Evolutionary conservation across 2,797 vertebrate species (phyloP).

Genomic region (Gastrophryne carolinensis): DNA sequence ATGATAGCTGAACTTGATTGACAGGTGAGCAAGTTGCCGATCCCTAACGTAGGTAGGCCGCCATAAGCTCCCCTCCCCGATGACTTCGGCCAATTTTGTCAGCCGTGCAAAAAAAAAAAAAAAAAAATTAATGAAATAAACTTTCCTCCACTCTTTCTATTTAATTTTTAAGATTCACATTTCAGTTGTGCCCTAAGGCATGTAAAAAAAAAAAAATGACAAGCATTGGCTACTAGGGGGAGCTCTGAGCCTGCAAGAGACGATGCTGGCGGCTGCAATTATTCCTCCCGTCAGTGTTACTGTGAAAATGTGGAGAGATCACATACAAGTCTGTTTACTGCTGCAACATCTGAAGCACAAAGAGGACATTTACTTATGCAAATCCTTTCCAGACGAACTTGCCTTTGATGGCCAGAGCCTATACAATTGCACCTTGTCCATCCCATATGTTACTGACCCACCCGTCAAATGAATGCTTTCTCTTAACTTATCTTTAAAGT

Average conservation of each 20-base stretch:
- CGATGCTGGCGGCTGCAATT: conserved; percentile 20
- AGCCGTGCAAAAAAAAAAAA: no score
- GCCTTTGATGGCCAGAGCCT: conserved; percentile 6
- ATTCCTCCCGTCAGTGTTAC: conserved; percentile 18
- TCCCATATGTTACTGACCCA: not conserved
- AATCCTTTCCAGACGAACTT: not conserved
- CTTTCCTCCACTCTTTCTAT: conserved; percentile 61
- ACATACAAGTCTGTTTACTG: conserved; percentile 34
- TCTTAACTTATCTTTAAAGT: no score
- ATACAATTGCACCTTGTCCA: not conserved
- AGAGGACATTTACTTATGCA: conserved; percentile 35
- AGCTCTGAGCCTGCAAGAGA: conserved; percentile 81
- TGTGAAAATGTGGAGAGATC: conserved; percentile 34
- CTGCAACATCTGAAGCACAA: conserved; percentile 53
- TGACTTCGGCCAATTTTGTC: no score
- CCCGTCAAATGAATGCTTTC: no score
- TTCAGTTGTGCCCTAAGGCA: conserved; percentile 42
- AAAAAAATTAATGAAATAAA: no score
- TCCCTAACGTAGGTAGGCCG: not conserved
- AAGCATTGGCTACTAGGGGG: conserved; percentile 82
- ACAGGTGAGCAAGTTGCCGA: not conserved
- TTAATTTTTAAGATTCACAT: conserved; percentile 52
- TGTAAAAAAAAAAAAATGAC: conserved; percentile 53
- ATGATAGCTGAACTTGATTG: not conserved
- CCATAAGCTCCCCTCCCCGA: not conserved